phyloP scores from a whole-genome alignment of 2,113 vertebrate species.

The Hipposideros armiger region DNA sequence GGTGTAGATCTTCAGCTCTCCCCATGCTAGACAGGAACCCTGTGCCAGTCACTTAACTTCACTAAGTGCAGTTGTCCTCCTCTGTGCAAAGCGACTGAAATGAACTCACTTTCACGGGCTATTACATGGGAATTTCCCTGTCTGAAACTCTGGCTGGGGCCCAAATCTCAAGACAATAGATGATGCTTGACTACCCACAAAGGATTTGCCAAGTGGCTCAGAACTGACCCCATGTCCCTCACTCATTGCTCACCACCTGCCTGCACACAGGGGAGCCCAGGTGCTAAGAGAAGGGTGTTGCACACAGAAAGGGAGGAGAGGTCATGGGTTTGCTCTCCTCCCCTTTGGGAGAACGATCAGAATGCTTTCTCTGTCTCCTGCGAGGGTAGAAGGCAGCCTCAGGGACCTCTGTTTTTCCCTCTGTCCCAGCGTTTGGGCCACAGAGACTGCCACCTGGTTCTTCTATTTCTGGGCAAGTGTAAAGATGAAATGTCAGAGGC shows the following conservation, averaged over 20 bases:
- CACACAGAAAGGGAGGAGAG: not conserved
- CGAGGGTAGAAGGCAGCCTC: not conserved
- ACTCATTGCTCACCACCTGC: not conserved
- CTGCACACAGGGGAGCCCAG: not conserved
- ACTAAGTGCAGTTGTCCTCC: not conserved
- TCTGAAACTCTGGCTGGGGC: not conserved
- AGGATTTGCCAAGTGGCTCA: not conserved
- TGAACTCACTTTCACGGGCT: not conserved
- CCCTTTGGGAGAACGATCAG: not conserved
- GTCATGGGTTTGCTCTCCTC: rapidly evolving
- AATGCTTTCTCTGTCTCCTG: not conserved
- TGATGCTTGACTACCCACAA: not conserved
- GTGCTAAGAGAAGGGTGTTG: not conserved
- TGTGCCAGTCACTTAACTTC: not conserved
- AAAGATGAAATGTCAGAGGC: not conserved
- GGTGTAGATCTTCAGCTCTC: not conserved
- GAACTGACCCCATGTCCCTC: not conserved
- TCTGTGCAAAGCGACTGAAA: not conserved
- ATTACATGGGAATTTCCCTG: not conserved
- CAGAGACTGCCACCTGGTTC: not conserved
- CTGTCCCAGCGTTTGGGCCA: not conserved
- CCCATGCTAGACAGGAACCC: not conserved
- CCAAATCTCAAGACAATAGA: not conserved
- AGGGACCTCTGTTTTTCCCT: not conserved
- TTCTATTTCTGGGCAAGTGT: not conserved